phyloP scores from a whole-genome alignment of 2,113 vertebrate species.

The Sinosuthora webbiana region DNA sequence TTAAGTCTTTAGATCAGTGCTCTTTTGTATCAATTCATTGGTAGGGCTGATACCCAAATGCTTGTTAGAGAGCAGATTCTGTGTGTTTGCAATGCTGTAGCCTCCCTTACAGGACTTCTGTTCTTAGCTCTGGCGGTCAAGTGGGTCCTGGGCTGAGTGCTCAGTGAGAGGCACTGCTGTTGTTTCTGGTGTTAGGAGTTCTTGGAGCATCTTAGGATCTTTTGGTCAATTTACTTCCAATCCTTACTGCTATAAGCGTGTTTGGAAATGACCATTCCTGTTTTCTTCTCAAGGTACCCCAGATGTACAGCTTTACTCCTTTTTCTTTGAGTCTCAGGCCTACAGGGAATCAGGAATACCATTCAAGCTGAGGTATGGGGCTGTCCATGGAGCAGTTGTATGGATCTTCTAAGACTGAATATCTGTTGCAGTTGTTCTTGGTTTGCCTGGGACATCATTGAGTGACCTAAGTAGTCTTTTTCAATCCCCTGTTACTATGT shows the following conservation, averaged over 20 bases:
- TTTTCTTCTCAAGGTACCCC: not conserved
- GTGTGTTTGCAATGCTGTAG: not conserved
- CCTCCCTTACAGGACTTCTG: not conserved
- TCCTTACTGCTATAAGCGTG: not conserved
- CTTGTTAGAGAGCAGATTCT: not conserved
- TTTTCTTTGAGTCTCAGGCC: not conserved
- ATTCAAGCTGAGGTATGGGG: not conserved
- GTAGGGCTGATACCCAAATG: not conserved
- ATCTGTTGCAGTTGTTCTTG: not conserved
- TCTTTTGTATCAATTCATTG: not conserved
- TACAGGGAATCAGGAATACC: not conserved
- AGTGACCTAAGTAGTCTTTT: not conserved
- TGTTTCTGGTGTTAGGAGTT: not conserved
- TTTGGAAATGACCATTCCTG: not conserved
- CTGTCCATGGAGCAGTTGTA: not conserved
- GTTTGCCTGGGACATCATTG: not conserved
- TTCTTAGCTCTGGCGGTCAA: not conserved
- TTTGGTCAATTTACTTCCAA: not conserved
- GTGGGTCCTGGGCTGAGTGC: not conserved
- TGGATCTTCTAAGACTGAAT: not conserved
- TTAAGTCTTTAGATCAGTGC: not conserved
- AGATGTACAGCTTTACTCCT: not conserved
- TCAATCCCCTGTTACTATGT: not conserved
- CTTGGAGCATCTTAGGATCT: not conserved
- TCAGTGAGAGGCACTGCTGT: not conserved